Conservation (phyloP, 2,888 invertebrate genomes). For the Agonopterix alstromeriana region DNA sequence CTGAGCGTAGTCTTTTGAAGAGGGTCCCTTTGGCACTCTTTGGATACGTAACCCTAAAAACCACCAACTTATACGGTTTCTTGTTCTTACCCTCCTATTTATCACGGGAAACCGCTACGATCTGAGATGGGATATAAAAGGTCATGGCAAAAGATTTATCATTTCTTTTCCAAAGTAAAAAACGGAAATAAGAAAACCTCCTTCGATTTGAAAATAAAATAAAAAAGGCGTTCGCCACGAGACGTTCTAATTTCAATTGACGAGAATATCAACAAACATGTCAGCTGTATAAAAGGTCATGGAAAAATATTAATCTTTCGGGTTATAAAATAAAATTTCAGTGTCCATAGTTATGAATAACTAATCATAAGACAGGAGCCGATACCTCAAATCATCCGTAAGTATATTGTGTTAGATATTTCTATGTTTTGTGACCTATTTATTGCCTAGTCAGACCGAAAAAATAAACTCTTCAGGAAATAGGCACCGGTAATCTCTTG, state of each 20-base stretch:
- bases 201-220: constrained; percentile 2
- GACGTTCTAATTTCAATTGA: constrained; percentile 41
- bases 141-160: background rate
- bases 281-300: constrained; percentile 43
- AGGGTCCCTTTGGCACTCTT: no score
- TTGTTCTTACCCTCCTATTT: background rate
- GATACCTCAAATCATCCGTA: constrained; percentile 28
- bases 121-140: background rate
- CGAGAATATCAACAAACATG: constrained; percentile 25
- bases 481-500: no score
- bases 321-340: constrained; percentile 75
- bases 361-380: constrained; percentile 28
- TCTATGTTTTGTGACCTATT: no score
- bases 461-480: no score
- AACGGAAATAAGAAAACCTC: constrained; percentile 1
- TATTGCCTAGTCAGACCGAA: no score
- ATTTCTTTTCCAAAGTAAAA: background rate
- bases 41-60: no score
- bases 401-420: constrained; percentile 25
- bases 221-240: constrained; percentile 13
- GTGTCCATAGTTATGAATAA: constrained; percentile 48
- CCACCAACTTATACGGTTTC: no score
- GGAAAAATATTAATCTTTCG: constrained; percentile 33
- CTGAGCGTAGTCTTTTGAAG: no score
- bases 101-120: background rate